A percentile compares a stretch with the other conserved stretches of the same genome.
phyloP scores from a whole-genome alignment of 2,113 vertebrate genomes.

The Macquaria ambigua region DNA sequence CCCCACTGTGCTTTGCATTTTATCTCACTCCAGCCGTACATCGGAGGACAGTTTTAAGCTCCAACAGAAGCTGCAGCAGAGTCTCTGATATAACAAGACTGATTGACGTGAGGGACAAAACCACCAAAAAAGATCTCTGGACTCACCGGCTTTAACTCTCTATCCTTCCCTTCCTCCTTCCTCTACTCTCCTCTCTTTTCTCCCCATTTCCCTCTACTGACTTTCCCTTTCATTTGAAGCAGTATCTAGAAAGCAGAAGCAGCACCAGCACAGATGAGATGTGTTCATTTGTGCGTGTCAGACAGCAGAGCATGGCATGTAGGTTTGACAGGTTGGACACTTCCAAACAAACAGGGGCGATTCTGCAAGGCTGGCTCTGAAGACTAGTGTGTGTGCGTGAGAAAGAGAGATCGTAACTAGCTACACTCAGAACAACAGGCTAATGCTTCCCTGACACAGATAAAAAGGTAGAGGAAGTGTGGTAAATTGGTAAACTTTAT shows the following conservation, averaged over 20 bases:
- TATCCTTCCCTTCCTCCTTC: neutral
- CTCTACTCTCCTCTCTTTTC: constrained; percentile 16
- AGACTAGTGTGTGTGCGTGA: constrained; percentile 9
- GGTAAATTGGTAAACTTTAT: constrained; percentile 5
- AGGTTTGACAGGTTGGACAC: constrained; percentile 74
- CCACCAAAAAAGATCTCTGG: too few relatives aligned
- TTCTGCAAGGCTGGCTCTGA: constrained; percentile 59
- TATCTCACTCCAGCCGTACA: constrained; percentile 32
- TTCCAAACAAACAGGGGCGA: constrained; percentile 71
- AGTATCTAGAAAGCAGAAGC: constrained; percentile 56
- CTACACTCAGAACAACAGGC: constrained; percentile 32
- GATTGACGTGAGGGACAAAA: constrained; percentile 55
- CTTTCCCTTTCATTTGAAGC: constrained; percentile 54
- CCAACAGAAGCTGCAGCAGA: constrained; percentile 26
- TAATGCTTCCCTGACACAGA: neutral
- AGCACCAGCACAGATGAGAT: constrained; percentile 68
- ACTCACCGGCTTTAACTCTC: too few relatives aligned
- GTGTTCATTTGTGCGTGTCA: constrained; percentile 80
- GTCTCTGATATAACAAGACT: constrained; percentile 29
- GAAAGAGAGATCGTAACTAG: constrained; percentile 26
- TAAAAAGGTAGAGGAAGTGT: neutral
- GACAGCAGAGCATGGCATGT: constrained; percentile 70
- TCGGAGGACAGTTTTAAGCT: constrained; percentile 24
- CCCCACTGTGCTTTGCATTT: constrained; percentile 24
- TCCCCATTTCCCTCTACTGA: constrained; percentile 37